Base-by-base conservation (phyloP, 2,113 vertebrate species). In the Gymnocephalus cernua region DNA sequence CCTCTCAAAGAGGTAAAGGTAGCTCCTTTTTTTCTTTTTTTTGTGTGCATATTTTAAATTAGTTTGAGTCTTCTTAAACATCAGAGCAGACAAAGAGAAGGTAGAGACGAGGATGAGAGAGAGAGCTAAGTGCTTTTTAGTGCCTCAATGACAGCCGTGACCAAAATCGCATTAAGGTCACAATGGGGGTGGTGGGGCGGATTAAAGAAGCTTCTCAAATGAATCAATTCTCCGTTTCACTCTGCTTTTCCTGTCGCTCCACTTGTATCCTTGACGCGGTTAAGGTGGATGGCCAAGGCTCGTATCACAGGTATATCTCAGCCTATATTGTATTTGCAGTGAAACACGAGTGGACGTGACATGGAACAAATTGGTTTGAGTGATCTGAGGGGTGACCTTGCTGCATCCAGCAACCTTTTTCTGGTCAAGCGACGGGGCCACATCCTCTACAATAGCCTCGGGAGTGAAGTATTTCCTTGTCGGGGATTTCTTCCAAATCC, bases 161-260 rank as follows among this genome's bases (percentile, higher is more conserved):
- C 86, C 84, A 82, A 84, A 93, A 92, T 92, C 82, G 74, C 84
- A 88, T 92, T 92, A 91, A 47, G 86, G 91, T 91, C 91, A 93
- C 88, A 92, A 89, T 85, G 77, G 84, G 71, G 86, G 82, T 73
- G 88, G 74, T 25, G 68, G 84, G 80, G 83, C 78, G 79, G 81
- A 80, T 84, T 78, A 81, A 88, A 89, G 85, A 66, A 79, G 84
- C 77, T 83, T 89, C 90, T 90, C 79, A 83, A 81, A 92, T 83
- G 74, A 91, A 91, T 92, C 89, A 91, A 88, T 93, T 90, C 85
- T 84, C 78, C 2, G 9, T 81, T 64, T 80, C 71, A 13, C 47
- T 72, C 59, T 50, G 44, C 68, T 77, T 71, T 71, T 45, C 25
- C 29, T 4, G 4, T 32, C 11, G 25, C 66, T 47, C 48, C 5